Conservation (phyloP, 2,113 vertebrate species). For the Macrotus californicus region DNA sequence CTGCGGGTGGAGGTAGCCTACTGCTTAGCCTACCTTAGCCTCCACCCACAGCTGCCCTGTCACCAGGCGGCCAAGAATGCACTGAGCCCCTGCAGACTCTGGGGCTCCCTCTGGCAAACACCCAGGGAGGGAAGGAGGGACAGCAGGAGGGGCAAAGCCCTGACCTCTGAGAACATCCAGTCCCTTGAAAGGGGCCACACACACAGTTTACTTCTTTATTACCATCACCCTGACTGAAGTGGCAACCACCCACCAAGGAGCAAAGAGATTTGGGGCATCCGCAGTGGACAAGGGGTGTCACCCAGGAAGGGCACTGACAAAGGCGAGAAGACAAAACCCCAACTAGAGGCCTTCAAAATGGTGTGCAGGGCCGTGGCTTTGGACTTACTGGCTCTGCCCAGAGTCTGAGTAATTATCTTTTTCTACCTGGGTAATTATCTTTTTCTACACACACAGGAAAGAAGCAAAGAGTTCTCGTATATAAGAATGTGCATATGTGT, state of each 20-base stretch:
- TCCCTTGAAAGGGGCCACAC: neutral
- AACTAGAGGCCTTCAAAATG: neutral
- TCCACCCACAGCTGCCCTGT: neutral
- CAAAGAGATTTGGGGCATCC: neutral
- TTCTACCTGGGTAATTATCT: neutral
- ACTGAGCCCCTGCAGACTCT: neutral
- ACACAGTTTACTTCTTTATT: neutral
- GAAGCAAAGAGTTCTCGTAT: neutral
- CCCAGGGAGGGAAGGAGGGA: neutral
- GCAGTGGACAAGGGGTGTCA: neutral
- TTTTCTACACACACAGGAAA: neutral
- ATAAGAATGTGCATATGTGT: neutral
- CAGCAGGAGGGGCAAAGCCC: too few species aligned
- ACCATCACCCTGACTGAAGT: neutral
- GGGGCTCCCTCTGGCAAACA: neutral
- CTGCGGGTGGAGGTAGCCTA: too few species aligned
- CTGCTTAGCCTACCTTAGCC: neutral
- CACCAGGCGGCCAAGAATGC: neutral
- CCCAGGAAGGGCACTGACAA: fast-evolving
- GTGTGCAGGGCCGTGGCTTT: neutral
- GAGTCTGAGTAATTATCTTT: neutral
- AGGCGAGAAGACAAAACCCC: neutral
- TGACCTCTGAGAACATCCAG: neutral
- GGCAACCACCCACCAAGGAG: neutral
- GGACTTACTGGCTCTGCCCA: neutral